These are phyloP conservation scores for Heliopora coerulea DNA, from an alignment of 92 coral and sea anemone genomes.

Conservation along the genomic window DNA sequence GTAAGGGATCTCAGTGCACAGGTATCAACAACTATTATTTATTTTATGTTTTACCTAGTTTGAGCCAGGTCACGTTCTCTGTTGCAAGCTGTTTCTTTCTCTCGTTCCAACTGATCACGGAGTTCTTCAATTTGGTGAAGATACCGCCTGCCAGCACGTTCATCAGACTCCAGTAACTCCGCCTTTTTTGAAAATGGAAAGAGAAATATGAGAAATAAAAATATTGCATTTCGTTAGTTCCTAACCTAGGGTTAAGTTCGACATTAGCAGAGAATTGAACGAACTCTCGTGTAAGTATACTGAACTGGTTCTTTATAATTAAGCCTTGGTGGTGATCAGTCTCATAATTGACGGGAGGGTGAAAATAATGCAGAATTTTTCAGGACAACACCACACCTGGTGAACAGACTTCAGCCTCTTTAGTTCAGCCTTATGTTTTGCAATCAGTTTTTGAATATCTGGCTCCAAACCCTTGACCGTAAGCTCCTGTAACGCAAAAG, in stretches of 20 bases:
- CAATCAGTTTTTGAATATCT: slow-evolving; percentile 94
- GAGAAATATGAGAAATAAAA: not conserved
- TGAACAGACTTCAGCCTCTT: slow-evolving; percentile 81
- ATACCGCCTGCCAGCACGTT: slow-evolving; percentile 94
- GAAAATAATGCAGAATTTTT: no score
- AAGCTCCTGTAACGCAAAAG: slow-evolving; percentile 63
- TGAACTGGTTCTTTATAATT: no score
- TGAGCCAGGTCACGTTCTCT: slow-evolving; percentile 95
- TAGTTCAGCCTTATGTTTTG: slow-evolving; percentile 94
- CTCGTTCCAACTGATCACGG: slow-evolving; percentile 94
- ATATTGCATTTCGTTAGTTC: no score
- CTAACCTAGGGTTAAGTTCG: no score
- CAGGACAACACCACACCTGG: slow-evolving; percentile 57
- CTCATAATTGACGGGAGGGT: no score
- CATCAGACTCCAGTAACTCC: slow-evolving; percentile 92
- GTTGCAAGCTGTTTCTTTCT: slow-evolving; percentile 85
- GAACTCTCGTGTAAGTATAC: no score
- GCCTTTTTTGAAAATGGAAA: slow-evolving; percentile 50
- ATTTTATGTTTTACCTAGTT: slow-evolving; percentile 87
- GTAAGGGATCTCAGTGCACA: no score
- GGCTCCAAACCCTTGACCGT: slow-evolving; percentile 99
- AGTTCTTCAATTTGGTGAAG: slow-evolving; percentile 95
- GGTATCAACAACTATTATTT: no score
- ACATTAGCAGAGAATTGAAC: no score
- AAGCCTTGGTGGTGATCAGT: no score